Evolutionary conservation across 2,113 vertebrate genomes (phyloP).

Genomic region (Egretta garzetta): DNA sequence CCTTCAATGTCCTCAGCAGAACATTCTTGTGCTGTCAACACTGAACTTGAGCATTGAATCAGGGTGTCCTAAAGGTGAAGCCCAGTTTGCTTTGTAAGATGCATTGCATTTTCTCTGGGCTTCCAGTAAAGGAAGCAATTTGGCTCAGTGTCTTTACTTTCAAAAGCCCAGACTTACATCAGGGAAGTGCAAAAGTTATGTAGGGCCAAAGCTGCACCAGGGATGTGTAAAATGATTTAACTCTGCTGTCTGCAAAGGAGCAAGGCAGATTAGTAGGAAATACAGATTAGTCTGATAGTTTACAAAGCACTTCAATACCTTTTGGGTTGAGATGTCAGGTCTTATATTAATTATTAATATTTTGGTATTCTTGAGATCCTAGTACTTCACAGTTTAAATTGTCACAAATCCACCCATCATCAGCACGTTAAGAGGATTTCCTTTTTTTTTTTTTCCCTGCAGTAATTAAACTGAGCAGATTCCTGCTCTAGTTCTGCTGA

Average conservation of each 20-base stretch:
- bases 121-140: not conserved
- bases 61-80: not conserved
- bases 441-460: not conserved
- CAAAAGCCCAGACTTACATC: not conserved
- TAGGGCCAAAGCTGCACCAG: not conserved
- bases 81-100: not conserved
- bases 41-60: not conserved
- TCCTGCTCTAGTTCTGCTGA: not conserved
- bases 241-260: not conserved
- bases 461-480: not conserved
- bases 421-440: not conserved
- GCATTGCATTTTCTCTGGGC: accelerated
- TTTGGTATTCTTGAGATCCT: not conserved
- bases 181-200: not conserved
- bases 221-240: not conserved
- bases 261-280: not conserved
- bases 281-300: not conserved
- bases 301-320: not conserved
- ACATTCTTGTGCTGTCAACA: not conserved
- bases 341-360: not conserved
- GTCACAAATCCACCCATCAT: not conserved
- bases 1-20: not conserved
- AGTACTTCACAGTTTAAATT: not conserved
- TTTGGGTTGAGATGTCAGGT: not conserved
- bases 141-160: not conserved